Evolutionary conservation across 2,113 vertebrate species (phyloP), one percentile per base, ranked within the genome.

Genomic region (Anarhynchus alexandrinus): DNA sequence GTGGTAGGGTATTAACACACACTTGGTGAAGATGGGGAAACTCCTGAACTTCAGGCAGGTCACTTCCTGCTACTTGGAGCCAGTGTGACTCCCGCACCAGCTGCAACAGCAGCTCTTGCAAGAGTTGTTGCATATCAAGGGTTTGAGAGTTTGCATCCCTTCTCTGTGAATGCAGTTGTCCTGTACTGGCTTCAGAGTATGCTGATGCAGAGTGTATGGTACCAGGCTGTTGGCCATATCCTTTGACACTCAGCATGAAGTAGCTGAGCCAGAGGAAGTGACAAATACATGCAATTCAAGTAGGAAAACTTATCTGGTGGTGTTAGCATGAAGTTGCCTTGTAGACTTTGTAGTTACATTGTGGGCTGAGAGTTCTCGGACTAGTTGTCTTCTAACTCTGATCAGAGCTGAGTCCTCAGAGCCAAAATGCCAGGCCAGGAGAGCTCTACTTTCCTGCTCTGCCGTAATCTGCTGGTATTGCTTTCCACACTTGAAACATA

Each of bases 31-130:
- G 77, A 79, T 96, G 91, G 30, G 47, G 88, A 72, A 95, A 93
- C 57, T 57, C 47, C 12, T 80, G 19, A 34, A 0, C 69, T 87
- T 79, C n/a, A 79, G 69, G 26, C 54, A 64, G 86, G 69, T 65
- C 30, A 38, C 21, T 86, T 86, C 25, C 49, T 82, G 40, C 43
- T 3, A 1, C 65, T 76, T 36, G 76, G 40, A 79, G 57, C 34
- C 30, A 9, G 17, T 2, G 5, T 11, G 19, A 30, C 20, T 93
- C 69, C 55, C 0, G 1, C 4, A 27, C 13, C 0, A 1, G 7
- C 11, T 72, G 36, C 34, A 62, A 18, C 0, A 5, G 25, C n/a
- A 85, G 14, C 58, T 72, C 58, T 92, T 86, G 49, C 32, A n/a
- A 74, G 49, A 94, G 38, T 20, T 89, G 66, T 65, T 72, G 4